Conservation (phyloP, 2,888 invertebrate genomes). For the Trichogramma dendrolimi region DNA sequence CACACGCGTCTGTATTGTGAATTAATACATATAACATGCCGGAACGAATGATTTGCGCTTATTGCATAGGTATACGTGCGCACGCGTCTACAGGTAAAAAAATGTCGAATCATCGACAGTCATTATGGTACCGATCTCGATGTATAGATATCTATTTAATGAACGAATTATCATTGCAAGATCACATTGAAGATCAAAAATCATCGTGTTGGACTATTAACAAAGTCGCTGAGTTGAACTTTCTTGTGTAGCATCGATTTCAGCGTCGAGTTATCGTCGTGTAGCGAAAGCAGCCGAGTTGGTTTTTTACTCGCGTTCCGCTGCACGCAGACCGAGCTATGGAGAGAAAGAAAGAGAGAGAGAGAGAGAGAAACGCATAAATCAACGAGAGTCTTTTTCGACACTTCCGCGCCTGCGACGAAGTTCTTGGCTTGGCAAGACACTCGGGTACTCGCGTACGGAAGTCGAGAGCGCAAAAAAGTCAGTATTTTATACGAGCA, state of each 20-base stretch:
- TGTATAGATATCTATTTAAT: slow-evolving; percentile 24
- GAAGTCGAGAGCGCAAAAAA: too few relatives aligned
- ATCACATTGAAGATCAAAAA: background rate
- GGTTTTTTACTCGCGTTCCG: slow-evolving; percentile 31
- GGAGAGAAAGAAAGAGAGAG: background rate
- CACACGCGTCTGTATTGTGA: background rate
- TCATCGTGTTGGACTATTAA: too few relatives aligned
- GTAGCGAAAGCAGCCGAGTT: slow-evolving; percentile 8
- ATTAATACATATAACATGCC: slow-evolving; percentile 26
- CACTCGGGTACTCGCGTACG: too few relatives aligned
- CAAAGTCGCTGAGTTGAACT: too few relatives aligned
- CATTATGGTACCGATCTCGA: slow-evolving; percentile 44
- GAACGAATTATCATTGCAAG: slow-evolving; percentile 16
- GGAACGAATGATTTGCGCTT: slow-evolving; percentile 20
- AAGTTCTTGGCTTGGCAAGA: too few relatives aligned
- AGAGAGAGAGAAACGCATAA: slow-evolving; percentile 16
- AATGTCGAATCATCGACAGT: slow-evolving; percentile 47
- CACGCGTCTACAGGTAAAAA: slow-evolving; percentile 30
- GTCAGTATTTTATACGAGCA: too few relatives aligned
- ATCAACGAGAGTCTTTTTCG: slow-evolving; percentile 20
- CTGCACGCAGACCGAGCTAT: slow-evolving; percentile 8
- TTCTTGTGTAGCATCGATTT: too few relatives aligned
- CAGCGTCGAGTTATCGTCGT: too few relatives aligned
- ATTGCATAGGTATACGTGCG: slow-evolving; percentile 2
- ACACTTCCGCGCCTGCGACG: too few relatives aligned